phyloP scores from a whole-genome alignment of 2,888 invertebrate genomes.

The Agrilus mali region DNA sequence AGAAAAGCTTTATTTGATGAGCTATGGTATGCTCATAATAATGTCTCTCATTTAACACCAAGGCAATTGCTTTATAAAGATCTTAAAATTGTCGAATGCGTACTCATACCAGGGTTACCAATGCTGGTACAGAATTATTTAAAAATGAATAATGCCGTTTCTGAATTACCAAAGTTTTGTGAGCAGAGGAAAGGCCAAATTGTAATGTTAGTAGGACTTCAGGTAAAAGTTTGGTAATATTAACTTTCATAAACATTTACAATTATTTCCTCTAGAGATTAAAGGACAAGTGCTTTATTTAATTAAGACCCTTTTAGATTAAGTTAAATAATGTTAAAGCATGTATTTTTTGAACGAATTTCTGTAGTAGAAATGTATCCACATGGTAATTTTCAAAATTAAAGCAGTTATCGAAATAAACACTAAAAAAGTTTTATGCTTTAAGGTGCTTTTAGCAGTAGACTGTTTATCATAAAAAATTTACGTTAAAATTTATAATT shows the following conservation, averaged over 20 bases:
- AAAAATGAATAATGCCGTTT: slow-evolving; percentile 33
- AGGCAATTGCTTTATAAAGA: slow-evolving; percentile 64
- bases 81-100: slow-evolving; percentile 50
- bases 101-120: slow-evolving; percentile 43
- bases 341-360: no score
- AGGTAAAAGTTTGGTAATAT: slow-evolving; percentile 23
- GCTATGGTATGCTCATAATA: slow-evolving; percentile 50
- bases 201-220: slow-evolving; percentile 51
- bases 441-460: no score
- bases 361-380: no score
- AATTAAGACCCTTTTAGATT: no score
- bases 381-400: no score
- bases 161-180: slow-evolving; percentile 41
- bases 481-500: no score
- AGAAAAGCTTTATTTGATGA: slow-evolving; percentile 36
- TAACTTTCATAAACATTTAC: slow-evolving; percentile 6
- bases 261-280: no score
- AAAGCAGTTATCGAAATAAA: no score
- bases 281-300: no score
- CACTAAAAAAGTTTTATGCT: no score
- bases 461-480: no score
- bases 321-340: no score
- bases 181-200: slow-evolving; percentile 30
- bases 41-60: slow-evolving; percentile 50
- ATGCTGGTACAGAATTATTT: slow-evolving; percentile 50